Percentiles rank a stretch among this genome's conserved stretches.
These are phyloP conservation scores for Ophioninae sp. DNA, from an alignment of 2,888 invertebrate species.

Conservation along the genomic window DNA sequence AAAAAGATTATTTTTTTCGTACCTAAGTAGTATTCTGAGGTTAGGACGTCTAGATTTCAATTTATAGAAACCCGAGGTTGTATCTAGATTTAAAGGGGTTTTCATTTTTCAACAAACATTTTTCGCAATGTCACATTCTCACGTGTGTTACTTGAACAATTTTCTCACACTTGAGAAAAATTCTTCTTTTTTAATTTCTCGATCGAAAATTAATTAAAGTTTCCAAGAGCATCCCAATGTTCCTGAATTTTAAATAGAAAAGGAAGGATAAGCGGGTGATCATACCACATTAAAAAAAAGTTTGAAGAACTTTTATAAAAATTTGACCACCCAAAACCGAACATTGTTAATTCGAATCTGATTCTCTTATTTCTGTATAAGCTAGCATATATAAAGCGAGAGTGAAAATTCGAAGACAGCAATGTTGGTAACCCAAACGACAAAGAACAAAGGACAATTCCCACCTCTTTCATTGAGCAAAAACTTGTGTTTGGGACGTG, in stretches of 20 bases:
- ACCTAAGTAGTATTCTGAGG: not conserved
- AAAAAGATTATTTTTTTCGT: not conserved
- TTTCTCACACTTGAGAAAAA: not conserved
- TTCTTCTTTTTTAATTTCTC: not conserved
- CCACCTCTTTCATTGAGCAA: no score
- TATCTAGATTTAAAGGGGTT: not conserved
- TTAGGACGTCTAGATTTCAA: not conserved
- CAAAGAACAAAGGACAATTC: no score
- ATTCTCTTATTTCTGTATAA: not conserved
- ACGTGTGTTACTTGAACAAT: not conserved
- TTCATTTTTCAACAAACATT: not conserved
- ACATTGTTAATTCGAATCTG: not conserved
- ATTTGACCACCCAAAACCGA: not conserved
- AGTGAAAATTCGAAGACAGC: no score
- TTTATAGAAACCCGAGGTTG: not conserved
- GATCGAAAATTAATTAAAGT: not conserved
- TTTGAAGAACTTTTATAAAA: not conserved
- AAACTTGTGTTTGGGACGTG: not conserved
- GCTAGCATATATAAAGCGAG: no score
- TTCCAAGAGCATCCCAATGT: not conserved
- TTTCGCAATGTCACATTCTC: not conserved
- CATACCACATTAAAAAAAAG: not conserved
- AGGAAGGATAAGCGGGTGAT: not conserved
- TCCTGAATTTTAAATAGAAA: not conserved
- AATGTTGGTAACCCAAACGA: no score